Evolutionary conservation across 2,888 invertebrate species (phyloP).

Genomic region (Sericinus montela): DNA sequence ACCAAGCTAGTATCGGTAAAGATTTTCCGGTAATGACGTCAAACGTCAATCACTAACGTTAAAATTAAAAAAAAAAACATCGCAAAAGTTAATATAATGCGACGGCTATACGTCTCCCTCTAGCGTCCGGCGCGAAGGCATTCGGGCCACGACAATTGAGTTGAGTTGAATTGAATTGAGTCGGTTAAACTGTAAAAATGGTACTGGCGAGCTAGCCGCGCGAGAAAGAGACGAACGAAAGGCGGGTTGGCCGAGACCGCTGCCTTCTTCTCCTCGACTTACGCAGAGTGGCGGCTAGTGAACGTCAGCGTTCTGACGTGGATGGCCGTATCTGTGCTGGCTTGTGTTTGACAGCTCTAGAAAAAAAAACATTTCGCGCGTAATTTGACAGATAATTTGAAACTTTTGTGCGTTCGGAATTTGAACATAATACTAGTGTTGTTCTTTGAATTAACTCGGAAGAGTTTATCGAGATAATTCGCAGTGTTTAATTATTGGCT

Average conservation of each 20-base stretch:
- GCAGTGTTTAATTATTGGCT: conserved; percentile 62
- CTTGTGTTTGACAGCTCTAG: conserved; percentile 50
- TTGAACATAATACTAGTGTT: conserved; percentile 44
- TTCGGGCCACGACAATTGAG: conserved; percentile 77
- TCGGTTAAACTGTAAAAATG: conserved; percentile 77
- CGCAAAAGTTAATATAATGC: conserved; percentile 44
- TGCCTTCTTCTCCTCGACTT: conserved; percentile 78
- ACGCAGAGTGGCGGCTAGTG: conserved; percentile 73
- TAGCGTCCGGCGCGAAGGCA: conserved; percentile 75
- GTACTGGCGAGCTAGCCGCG: conserved; percentile 69
- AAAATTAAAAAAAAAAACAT: conserved; percentile 35
- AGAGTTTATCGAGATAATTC: conserved; percentile 43
- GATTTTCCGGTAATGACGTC: conserved; percentile 19
- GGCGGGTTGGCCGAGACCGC: conserved; percentile 76
- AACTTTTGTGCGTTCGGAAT: conserved; percentile 62
- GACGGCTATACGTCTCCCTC: conserved; percentile 70
- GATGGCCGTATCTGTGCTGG: conserved; percentile 58
- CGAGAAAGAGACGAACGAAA: conserved; percentile 75
- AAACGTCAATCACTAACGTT: conserved; percentile 19
- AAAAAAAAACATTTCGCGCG: conserved; percentile 73
- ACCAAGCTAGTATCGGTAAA: conserved; percentile 22
- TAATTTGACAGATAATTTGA: conserved; percentile 57
- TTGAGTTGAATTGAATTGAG: conserved; percentile 80
- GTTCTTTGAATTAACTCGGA: conserved; percentile 27
- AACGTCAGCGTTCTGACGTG: conserved; percentile 74